phyloP scores from a whole-genome alignment of 2,113 vertebrate species.

The Nerophis ophidion region DNA sequence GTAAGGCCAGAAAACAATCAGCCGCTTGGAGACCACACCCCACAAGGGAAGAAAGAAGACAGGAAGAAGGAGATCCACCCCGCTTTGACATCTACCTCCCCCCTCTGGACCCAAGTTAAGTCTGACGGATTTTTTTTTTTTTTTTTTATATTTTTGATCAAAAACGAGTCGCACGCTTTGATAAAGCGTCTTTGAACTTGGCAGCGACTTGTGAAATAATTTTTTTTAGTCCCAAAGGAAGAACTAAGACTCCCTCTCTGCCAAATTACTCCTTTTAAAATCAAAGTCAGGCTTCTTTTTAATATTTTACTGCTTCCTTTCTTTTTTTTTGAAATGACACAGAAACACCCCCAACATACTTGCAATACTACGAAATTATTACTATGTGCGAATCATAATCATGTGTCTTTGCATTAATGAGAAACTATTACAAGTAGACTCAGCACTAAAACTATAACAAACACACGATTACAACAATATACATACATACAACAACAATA shows the following conservation, averaged over 20 bases:
- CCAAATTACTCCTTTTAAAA: slow-evolving; percentile 37
- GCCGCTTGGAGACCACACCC: no score
- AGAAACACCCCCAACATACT: neutral
- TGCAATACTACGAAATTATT: no score
- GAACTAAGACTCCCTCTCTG: slow-evolving; percentile 19
- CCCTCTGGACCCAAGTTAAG: neutral
- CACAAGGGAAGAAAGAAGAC: no score
- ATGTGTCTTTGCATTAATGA: no score
- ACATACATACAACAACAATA: no score
- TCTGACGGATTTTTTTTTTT: slow-evolving; percentile 40
- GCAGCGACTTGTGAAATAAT: slow-evolving; percentile 38
- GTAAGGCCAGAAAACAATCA: no score
- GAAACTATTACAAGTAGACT: no score
- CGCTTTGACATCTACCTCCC: neutral
- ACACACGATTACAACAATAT: no score
- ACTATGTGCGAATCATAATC: no score
- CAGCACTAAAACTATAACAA: no score
- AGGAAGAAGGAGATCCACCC: no score
- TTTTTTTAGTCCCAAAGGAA: slow-evolving; percentile 16
- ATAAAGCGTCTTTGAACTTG: slow-evolving; percentile 50
- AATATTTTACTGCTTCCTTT: neutral
- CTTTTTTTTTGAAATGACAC: slow-evolving; percentile 6
- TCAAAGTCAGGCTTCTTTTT: slow-evolving; percentile 20
- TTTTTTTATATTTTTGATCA: slow-evolving; percentile 21
- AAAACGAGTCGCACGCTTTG: slow-evolving; percentile 21